Evolutionary conservation across 2,888 invertebrate species (phyloP).

Genomic region (Stenolophus ochropezus): DNA sequence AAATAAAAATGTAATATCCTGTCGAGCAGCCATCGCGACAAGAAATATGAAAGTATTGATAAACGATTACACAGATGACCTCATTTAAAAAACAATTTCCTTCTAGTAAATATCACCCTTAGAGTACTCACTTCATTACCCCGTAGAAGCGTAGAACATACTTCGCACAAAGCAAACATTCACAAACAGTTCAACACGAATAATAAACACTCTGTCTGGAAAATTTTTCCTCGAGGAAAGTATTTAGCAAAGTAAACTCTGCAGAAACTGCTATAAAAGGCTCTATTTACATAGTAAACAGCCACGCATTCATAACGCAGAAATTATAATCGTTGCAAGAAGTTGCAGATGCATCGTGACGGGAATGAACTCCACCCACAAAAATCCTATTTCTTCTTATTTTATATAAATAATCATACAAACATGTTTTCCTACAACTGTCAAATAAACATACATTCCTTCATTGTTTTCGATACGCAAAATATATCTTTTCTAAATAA

Average conservation of each 20-base stretch:
- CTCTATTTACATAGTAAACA: constrained; percentile 21
- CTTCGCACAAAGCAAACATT: constrained; percentile 18
- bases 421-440: no score
- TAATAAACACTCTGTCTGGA: constrained; percentile 17
- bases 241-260: constrained; percentile 39
- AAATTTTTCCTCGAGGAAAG: neutral
- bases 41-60: constrained; percentile 24
- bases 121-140: constrained; percentile 8
- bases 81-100: constrained; percentile 41
- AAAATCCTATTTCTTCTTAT: no score
- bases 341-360: neutral
- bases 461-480: no score
- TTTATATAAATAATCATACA: no score
- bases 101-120: constrained; percentile 16
- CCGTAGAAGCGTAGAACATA: neutral
- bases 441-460: no score
- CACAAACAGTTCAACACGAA: constrained; percentile 11
- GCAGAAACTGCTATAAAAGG: constrained; percentile 36
- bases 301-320: constrained; percentile 19
- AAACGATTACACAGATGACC: constrained; percentile 34
- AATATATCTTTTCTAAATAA: no score
- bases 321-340: constrained; percentile 18
- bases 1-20: constrained; percentile 10
- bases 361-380: no score
- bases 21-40: neutral